Base-by-base conservation (phyloP, 2,888 invertebrate species). In the Abrostola tripartita region DNA sequence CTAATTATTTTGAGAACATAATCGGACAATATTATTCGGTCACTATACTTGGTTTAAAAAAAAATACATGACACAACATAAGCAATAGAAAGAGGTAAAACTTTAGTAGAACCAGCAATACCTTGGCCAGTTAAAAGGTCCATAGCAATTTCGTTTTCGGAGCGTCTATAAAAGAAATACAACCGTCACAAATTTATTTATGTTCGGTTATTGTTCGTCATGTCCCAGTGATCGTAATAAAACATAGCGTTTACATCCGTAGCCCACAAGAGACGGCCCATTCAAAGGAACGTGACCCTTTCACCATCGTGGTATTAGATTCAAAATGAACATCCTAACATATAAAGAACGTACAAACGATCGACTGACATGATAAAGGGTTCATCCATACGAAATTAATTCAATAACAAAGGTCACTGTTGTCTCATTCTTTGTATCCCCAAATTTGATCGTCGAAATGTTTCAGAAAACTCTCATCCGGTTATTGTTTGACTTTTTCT, bases 301-400 rank as follows among this genome's bases (percentile, higher is more conserved):
- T 85, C 84, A 76, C 78, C 82, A 78, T 86, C 84, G 76, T 85
- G 82, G 88, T 91, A 92, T 92, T 91, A 88, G 89, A 90, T 92
- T 89, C 82, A 66, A 83, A 85, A 88, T 86, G 82, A 88, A 88
- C 41, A 85, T 85, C 67, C 52, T 88, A 81, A 88, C 87, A 85
- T 85, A 89, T 89, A 90, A 90, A 91, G 87, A 89, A 84, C 80
- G 85, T 86, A 69, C 89, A 90, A 90, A 88, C 91, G 88, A 88
- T 90, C 88, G 87, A 88, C 85, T 91, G 78, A 83, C 87, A 82
- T 84, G 84, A 90, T 89, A 92, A 90, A 91, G 80, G 86, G 86
- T 74, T 85, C 86, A 82, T 61, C 85, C 86, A 88, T 87, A 85
- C 84, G 87, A 89, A 87, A 89, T 90, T 90, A 91, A 92, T 91